Conservation (phyloP, 2,797 vertebrate species). For the Rhincodon typus region DNA sequence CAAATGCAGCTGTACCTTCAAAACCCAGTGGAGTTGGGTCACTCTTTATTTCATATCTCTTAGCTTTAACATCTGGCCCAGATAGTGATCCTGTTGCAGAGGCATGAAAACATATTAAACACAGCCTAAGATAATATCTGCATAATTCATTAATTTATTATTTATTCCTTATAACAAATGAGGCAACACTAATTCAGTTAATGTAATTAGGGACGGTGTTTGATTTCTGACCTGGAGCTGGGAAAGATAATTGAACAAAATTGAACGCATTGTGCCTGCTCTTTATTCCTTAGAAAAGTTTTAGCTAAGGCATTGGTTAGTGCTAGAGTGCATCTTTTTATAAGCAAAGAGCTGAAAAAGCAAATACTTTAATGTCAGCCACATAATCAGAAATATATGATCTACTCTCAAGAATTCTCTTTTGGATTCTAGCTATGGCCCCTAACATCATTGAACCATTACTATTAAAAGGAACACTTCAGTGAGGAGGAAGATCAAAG, state of each 20-base stretch:
- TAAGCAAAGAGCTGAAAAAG: neutral
- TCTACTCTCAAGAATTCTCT: neutral
- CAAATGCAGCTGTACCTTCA: conserved; percentile 68
- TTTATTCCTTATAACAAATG: neutral
- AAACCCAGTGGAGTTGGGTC: conserved; percentile 84
- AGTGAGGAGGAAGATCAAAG: neutral
- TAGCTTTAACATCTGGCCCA: conserved; percentile 77
- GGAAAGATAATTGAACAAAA: neutral
- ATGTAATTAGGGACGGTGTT: neutral
- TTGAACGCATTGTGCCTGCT: neutral
- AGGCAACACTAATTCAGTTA: neutral
- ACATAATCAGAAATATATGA: neutral
- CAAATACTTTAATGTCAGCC: neutral
- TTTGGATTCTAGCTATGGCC: neutral
- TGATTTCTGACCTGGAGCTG: neutral
- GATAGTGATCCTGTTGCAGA: conserved; percentile 66
- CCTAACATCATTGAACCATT: neutral
- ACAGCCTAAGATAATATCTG: neutral
- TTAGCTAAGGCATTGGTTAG: neutral
- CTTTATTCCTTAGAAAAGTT: neutral
- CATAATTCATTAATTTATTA: neutral
- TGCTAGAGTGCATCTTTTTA: neutral
- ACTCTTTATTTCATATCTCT: conserved; percentile 89
- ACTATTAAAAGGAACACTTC: neutral
- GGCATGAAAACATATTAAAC: conserved; percentile 9